phyloP scores from a whole-genome alignment of 2,888 invertebrate species.

The Mesorhabditis belari region DNA sequence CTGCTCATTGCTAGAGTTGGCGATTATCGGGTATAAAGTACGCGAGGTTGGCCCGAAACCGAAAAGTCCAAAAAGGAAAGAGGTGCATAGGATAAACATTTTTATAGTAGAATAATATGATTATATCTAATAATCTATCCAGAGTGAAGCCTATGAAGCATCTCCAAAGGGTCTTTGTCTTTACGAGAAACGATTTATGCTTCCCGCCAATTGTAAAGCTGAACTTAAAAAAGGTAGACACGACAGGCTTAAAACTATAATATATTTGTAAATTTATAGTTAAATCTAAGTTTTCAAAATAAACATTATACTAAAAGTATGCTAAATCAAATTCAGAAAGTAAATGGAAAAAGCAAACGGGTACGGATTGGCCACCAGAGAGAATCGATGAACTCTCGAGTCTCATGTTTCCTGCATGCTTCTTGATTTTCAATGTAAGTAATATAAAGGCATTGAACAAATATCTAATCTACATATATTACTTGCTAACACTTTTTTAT shows the following conservation, averaged over 20 bases:
- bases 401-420: constrained; percentile 48
- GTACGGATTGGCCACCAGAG: constrained; percentile 32
- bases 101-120: not conserved
- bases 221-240: constrained; percentile 2
- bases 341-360: not conserved
- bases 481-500: not conserved
- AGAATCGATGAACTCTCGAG: constrained; percentile 42
- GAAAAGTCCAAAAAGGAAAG: constrained; percentile 11
- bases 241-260: not conserved
- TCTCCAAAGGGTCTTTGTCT: constrained; percentile 38
- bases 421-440: constrained; percentile 50
- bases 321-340: not conserved
- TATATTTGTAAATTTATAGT: no score
- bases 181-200: constrained; percentile 48
- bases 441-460: not conserved
- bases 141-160: constrained; percentile 6
- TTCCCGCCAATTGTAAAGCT: constrained; percentile 27
- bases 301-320: no score
- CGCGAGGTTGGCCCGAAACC: constrained; percentile 12
- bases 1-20: constrained; percentile 29
- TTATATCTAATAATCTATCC: not conserved
- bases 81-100: constrained; percentile 5
- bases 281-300: no score
- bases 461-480: not conserved
- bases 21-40: constrained; percentile 35